phyloP scores from a whole-genome alignment of 23 tunicate genomes.

The Ascidia mentula region DNA sequence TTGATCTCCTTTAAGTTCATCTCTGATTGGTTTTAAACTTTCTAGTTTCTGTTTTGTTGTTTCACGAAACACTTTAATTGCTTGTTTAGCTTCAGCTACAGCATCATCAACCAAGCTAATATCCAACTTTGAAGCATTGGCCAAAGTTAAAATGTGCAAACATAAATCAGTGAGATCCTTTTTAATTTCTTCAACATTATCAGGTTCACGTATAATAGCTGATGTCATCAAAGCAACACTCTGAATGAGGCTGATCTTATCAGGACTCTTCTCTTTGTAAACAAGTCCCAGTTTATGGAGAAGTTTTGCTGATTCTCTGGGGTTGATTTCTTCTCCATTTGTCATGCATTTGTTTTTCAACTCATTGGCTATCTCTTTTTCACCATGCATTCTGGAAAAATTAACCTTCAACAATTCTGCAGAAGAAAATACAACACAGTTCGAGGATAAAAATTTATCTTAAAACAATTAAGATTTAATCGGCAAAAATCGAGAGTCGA shows the following conservation, averaged over 20 bases:
- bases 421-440: not conserved
- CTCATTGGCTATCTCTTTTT: not conserved
- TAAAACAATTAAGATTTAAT: no score
- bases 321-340: slow-evolving; percentile 6
- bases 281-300: no score
- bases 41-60: not conserved
- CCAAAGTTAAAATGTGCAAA: not conserved
- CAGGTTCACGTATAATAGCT: not conserved
- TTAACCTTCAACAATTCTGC: not conserved
- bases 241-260: no score
- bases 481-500: not conserved
- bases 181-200: slow-evolving; percentile 3
- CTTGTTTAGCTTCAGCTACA: not conserved
- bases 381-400: not conserved
- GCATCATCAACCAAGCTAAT: not conserved
- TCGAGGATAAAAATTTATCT: no score
- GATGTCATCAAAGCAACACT: no score
- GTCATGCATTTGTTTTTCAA: not conserved
- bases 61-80: not conserved
- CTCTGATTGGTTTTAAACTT: not conserved
- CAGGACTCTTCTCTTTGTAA: no score
- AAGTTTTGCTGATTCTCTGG: not conserved
- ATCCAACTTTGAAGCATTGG: not conserved
- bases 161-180: not conserved
- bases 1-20: not conserved